Conservation (phyloP, 2,113 vertebrate species). For the Ahaetulla prasina region DNA sequence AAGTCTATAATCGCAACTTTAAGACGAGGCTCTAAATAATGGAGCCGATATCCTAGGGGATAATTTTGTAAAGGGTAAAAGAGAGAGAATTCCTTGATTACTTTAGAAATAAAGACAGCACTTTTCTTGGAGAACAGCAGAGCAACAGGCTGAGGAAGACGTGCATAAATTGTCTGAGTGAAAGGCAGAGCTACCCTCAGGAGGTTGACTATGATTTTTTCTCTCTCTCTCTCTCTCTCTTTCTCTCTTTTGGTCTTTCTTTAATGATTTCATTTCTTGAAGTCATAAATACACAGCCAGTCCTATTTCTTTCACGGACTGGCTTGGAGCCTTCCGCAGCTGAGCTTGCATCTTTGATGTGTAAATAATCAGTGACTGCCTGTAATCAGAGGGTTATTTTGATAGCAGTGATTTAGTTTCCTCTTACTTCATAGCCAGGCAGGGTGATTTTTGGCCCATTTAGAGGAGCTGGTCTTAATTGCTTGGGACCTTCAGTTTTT, state of each 20-base stretch:
- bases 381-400: conserved; percentile 39
- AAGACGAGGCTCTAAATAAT: conserved; percentile 11
- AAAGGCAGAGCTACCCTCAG: conserved; percentile 20
- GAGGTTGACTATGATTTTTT: conserved; percentile 2
- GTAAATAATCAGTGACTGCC: conserved; percentile 52
- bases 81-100: background rate
- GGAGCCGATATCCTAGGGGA: background rate
- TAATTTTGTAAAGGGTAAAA: background rate
- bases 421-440: conserved; percentile 21
- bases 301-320: conserved; percentile 42
- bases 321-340: conserved; percentile 42
- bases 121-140: background rate
- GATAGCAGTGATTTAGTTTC: conserved; percentile 43
- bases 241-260: background rate
- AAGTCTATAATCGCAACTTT: background rate
- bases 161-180: background rate
- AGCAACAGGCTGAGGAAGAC: background rate
- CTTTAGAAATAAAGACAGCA: background rate
- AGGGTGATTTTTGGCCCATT: background rate
- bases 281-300: conserved; percentile 38
- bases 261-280: conserved; percentile 26
- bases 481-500: background rate
- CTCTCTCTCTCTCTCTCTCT: background rate
- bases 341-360: conserved; percentile 56
- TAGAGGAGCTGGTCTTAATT: background rate